Base-by-base conservation (phyloP, 2,888 invertebrate genomes). In the Ormyrus rosae region DNA sequence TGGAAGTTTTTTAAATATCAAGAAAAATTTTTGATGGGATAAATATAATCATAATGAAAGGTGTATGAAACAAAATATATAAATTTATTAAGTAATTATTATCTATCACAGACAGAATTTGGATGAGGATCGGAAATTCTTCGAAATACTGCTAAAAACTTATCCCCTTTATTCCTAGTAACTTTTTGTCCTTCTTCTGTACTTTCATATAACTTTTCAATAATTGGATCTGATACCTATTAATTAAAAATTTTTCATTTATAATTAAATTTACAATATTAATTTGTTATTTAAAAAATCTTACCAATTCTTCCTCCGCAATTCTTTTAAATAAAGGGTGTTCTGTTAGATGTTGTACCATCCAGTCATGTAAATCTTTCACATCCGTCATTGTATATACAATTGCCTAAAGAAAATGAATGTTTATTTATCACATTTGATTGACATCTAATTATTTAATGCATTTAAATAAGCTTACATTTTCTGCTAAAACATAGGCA, bases 131-230 rank as follows among this genome's bases (percentile, higher is more conserved):
- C 94, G 70, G 90, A 80, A 81, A 94, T 92, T 89, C 98, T 93
- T 89, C 93, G 93, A 90, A 96, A 99, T 77, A 98, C 96, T 75
- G 99, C 99, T 82, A 98, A 91, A 92, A 94, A 98, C 91, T 99
- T 99, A 70, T 96, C 95, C 63, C 99, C 99, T 85, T 96, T 95
- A 91, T 99, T 99, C 86, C 99, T 93, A 0, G 97, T 95, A 0
- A 99, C 99, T 92, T 99, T 99, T 90, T 99, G 96, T 0, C 99
- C 99, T 92, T 99, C 99, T 92, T 99, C 99, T 63, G 99, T 97
- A 88, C 97, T 97, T 87, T 96, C 96, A 89, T 94, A 97, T 7
- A 99, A 92, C 91, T 98, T 96, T 6, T 95, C 95, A n/a, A 98
- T 94, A 78, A 99, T 94, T 1, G 95, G 94, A 92, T 99, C 99